These are phyloP conservation scores for Campoplex nolae DNA, from an alignment of 2,888 invertebrate genomes.

Conservation along the genomic window DNA sequence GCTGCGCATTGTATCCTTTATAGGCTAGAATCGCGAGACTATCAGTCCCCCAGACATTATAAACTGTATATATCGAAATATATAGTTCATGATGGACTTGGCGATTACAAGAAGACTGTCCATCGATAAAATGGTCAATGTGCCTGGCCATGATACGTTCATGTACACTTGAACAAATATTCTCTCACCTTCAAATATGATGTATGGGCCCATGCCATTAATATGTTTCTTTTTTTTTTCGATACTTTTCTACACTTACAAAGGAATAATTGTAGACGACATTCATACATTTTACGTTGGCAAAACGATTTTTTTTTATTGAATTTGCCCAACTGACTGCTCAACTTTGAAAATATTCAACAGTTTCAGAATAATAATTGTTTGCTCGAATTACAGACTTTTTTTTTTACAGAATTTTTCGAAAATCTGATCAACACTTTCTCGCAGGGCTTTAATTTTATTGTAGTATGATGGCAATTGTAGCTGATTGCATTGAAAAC, in stretches of 20 bases:
- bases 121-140: conserved; percentile 43
- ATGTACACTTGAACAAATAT: conserved; percentile 54
- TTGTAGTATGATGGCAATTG: background rate
- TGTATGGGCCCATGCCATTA: background rate
- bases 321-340: background rate
- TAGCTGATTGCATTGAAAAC: background rate
- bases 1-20: conserved; percentile 23
- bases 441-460: background rate
- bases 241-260: background rate
- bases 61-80: conserved; percentile 13
- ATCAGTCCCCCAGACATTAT: conserved; percentile 28
- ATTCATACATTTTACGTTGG: background rate
- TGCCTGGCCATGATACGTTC: conserved; percentile 8
- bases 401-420: too few species aligned
- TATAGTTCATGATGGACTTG: conserved; percentile 4
- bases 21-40: conserved; percentile 28
- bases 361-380: background rate
- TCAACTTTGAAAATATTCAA: background rate
- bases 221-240: background rate
- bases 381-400: background rate
- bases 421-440: too few species aligned
- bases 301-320: background rate
- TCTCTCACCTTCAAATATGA: conserved; percentile 10
- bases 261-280: background rate
- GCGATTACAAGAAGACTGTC: conserved; percentile 39